Evolutionary conservation across 2,113 vertebrate species (phyloP).

Genomic region (Apodemus sylvaticus): DNA sequence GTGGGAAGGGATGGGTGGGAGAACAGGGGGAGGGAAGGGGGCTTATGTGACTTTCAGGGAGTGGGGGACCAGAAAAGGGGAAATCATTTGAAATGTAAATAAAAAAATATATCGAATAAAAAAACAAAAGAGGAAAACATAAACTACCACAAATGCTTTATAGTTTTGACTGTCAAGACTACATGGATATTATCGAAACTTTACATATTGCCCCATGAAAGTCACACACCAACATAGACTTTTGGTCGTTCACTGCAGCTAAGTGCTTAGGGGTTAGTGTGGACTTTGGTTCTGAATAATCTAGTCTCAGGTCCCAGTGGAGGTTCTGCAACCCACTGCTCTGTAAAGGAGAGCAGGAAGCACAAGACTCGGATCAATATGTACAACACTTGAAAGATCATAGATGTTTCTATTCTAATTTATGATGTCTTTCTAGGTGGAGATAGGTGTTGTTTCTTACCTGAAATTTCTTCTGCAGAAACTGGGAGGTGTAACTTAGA

Average conservation of each 20-base stretch:
- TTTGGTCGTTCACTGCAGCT: not conserved
- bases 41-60: too few relatives aligned
- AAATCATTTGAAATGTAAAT: too few relatives aligned
- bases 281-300: not conserved
- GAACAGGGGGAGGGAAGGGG: too few relatives aligned
- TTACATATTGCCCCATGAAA: not conserved
- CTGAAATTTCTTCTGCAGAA: conserved; percentile 49
- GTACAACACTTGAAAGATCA: not conserved
- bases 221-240: not conserved
- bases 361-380: conserved; percentile 11
- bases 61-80: too few relatives aligned
- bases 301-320: not conserved
- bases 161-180: conserved; percentile 35
- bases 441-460: not conserved
- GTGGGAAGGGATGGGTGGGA: too few relatives aligned
- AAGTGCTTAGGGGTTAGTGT: not conserved
- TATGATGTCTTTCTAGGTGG: not conserved
- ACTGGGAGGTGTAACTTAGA: not conserved
- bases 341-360: not conserved
- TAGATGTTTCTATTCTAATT: not conserved
- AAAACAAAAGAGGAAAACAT: conserved; percentile 66
- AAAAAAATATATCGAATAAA: too few relatives aligned
- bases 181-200: conserved; percentile 60
- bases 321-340: not conserved
- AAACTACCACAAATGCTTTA: not conserved